Percentiles rank a stretch among this genome's conserved stretches.
Conservation (phyloP, 1,140 invertebrate species). For the Diuraphis noxia region DNA sequence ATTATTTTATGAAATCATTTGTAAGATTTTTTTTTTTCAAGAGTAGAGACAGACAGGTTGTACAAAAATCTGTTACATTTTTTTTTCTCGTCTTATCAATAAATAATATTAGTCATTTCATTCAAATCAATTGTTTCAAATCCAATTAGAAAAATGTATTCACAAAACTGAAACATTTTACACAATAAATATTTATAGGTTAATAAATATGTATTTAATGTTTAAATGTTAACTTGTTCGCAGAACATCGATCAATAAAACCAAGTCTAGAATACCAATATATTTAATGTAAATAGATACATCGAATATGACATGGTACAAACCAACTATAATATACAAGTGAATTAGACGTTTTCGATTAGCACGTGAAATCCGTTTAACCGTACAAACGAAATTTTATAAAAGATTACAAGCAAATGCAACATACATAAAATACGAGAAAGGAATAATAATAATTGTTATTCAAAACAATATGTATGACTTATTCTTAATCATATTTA, state of each 20-base stretch:
- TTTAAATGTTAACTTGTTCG: neutral
- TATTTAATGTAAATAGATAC: neutral
- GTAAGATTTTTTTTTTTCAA: too few relatives aligned
- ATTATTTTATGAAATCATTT: too few relatives aligned
- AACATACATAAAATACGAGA: neutral
- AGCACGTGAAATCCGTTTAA: neutral
- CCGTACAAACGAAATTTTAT: neutral
- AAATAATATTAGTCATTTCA: neutral
- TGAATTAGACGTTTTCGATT: neutral
- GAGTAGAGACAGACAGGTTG: too few relatives aligned
- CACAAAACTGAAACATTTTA: neutral
- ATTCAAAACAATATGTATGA: neutral
- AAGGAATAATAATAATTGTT: constrained; percentile 11
- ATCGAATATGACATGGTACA: neutral
- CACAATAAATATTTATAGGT: neutral
- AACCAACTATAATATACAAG: neutral
- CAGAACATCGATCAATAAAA: neutral
- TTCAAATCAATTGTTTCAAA: neutral
- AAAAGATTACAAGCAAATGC: constrained; percentile 1
- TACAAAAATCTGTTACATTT: neutral
- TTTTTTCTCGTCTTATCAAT: neutral
- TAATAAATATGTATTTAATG: neutral
- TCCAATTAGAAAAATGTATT: neutral
- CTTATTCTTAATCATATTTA: constrained; percentile 30
- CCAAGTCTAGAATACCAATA: neutral